Evolutionary conservation across 1,140 invertebrate species (phyloP).

Genomic region (Ectropis grisescens): DNA sequence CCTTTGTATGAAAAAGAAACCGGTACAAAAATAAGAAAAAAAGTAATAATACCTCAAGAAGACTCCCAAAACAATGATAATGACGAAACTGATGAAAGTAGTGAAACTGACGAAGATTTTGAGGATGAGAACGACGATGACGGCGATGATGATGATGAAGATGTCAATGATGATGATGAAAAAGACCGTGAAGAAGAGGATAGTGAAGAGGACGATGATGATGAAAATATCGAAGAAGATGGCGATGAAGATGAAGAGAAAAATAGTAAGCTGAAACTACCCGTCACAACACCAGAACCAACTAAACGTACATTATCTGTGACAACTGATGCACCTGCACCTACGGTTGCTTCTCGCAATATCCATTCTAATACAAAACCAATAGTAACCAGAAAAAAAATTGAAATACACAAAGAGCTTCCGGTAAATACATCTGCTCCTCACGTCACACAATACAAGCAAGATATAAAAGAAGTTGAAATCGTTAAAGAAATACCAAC

Average conservation of each 20-base stretch:
- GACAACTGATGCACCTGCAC: constrained; percentile 36
- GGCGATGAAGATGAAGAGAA: constrained; percentile 10
- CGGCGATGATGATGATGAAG: constrained; percentile 13
- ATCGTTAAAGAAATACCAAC: constrained; percentile 50
- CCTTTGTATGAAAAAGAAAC: constrained; percentile 51
- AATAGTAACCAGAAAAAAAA: constrained; percentile 35
- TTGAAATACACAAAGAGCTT: constrained; percentile 54
- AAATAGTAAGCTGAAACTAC: constrained; percentile 7
- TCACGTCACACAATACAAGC: constrained; percentile 44
- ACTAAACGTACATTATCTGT: constrained; percentile 30
- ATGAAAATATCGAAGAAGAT: constrained; percentile 5
- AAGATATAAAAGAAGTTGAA: constrained; percentile 62
- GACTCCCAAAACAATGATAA: constrained; percentile 7
- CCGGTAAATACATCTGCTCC: constrained; percentile 39
- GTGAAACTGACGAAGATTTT: constrained; percentile 18
- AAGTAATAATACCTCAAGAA: constrained; percentile 4
- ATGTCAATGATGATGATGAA: constrained; percentile 14
- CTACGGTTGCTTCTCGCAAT: constrained; percentile 27
- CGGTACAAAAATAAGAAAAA: constrained; percentile 11
- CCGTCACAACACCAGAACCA: constrained; percentile 33
- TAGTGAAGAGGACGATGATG: constrained; percentile 10
- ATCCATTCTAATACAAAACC: constrained; percentile 26
- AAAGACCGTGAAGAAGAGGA: constrained; percentile 15
- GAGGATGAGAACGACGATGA: constrained; percentile 17
- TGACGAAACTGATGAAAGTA: constrained; percentile 14